These are phyloP conservation scores for Calycopis cecrops DNA, from an alignment of 1,140 invertebrate species.

Conservation along the genomic window DNA sequence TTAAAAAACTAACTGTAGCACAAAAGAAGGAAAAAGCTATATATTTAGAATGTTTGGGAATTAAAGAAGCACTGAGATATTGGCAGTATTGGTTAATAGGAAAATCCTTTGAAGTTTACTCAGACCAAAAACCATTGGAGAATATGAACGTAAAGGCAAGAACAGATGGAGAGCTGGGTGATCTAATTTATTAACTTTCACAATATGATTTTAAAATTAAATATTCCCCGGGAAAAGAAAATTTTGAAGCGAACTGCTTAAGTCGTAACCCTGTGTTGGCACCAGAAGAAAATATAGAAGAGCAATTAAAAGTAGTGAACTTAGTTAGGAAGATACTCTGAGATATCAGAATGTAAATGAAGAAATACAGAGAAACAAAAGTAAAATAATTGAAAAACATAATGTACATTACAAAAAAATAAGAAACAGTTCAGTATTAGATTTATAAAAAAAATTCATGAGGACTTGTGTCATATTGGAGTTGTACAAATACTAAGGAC, in stretches of 20 bases:
- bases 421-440: conserved; percentile 15
- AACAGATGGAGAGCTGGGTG: conserved; percentile 37
- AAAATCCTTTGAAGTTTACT: conserved; percentile 45
- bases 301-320: no score
- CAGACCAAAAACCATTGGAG: conserved; percentile 55
- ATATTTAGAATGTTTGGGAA: conserved; percentile 34
- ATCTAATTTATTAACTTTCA: conserved; percentile 42
- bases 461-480: conserved; percentile 18
- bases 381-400: conserved; percentile 3
- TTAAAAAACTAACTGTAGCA: conserved; percentile 22
- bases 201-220: conserved; percentile 43
- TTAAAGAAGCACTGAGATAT: conserved; percentile 57
- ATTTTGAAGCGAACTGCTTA: no score
- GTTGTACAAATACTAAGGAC: conserved; percentile 16
- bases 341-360: conserved; percentile 8
- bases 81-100: conserved; percentile 57
- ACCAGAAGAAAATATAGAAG: no score
- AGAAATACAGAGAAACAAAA: conserved; percentile 7
- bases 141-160: conserved; percentile 37
- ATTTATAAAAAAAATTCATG: conserved; percentile 17
- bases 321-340: no score
- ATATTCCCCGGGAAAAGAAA: no score
- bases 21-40: conserved; percentile 33
- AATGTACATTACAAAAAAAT: conserved; percentile 15
- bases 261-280: no score